A percentile compares a stretch with the other conserved stretches of the same genome.
Conservation (phyloP, 2,113 vertebrate genomes). For the Regulus satrapa region DNA sequence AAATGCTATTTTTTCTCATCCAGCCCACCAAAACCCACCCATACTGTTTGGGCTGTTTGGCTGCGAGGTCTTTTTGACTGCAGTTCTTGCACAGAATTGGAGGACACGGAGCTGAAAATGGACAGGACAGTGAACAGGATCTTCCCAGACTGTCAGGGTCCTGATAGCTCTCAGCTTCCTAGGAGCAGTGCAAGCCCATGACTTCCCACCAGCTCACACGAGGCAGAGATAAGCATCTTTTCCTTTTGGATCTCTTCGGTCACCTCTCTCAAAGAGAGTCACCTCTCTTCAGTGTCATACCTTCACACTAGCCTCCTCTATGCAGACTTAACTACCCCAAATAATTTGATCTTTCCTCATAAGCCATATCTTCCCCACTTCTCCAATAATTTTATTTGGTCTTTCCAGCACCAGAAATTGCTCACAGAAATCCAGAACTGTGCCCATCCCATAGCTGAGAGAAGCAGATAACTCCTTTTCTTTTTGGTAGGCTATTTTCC, state of each 20-base stretch:
- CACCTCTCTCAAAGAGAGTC: no score
- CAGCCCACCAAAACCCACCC: background rate
- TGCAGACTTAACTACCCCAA: background rate
- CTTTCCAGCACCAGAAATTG: background rate
- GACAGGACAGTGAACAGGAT: background rate
- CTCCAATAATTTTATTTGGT: background rate
- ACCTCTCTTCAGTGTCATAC: background rate
- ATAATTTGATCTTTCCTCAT: background rate
- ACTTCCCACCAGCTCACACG: background rate
- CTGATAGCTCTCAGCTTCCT: background rate
- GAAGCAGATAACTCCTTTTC: background rate
- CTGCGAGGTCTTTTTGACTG: background rate
- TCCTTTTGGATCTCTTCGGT: no score
- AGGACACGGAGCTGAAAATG: background rate
- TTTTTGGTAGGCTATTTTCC: background rate
- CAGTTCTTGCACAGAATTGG: background rate
- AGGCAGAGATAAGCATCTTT: background rate
- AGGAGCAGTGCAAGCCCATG: background rate
- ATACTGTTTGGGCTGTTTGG: background rate
- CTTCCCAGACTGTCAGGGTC: background rate
- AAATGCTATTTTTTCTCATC: accelerated
- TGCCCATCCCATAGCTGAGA: background rate
- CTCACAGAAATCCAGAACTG: background rate
- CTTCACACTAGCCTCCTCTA: background rate
- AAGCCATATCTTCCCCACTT: background rate